Conservation (phyloP, 2,888 invertebrate genomes). For the Harpalus rubripes region DNA sequence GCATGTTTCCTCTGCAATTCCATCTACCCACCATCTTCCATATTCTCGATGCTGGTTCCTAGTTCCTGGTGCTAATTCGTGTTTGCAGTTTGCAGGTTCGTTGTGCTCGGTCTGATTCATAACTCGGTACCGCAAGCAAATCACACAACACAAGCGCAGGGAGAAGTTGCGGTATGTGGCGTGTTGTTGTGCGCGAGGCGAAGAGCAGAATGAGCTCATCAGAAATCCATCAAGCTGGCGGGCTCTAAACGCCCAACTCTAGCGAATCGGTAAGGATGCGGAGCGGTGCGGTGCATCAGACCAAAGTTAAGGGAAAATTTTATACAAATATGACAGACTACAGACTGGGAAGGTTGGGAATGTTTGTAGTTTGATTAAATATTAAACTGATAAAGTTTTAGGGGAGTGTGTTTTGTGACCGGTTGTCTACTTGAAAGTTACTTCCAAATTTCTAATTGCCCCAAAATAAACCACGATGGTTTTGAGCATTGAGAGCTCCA, state of each 20-base stretch:
- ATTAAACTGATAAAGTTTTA: no score
- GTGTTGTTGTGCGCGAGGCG: slow-evolving; percentile 3
- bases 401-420: no score
- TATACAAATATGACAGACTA: no score
- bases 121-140: slow-evolving; percentile 14
- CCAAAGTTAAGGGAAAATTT: not conserved
- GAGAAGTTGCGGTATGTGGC: not conserved
- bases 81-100: not conserved
- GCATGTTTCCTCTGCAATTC: no score
- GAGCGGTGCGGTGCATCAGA: not conserved
- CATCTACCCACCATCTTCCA: no score
- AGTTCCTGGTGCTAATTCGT: not conserved
- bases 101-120: slow-evolving; percentile 16
- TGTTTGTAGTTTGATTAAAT: no score
- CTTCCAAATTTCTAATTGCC: no score
- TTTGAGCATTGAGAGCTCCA: no score
- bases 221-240: slow-evolving; percentile 23
- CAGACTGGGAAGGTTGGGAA: no score
- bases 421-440: no score
- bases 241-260: not conserved
- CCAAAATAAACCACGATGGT: no score
- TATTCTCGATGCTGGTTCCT: not conserved
- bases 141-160: slow-evolving; percentile 5
- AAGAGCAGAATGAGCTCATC: slow-evolving; percentile 23
- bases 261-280: not conserved